phyloP scores from a whole-genome alignment of 1,140 invertebrate species.

The Tetramorium parvispinum region DNA sequence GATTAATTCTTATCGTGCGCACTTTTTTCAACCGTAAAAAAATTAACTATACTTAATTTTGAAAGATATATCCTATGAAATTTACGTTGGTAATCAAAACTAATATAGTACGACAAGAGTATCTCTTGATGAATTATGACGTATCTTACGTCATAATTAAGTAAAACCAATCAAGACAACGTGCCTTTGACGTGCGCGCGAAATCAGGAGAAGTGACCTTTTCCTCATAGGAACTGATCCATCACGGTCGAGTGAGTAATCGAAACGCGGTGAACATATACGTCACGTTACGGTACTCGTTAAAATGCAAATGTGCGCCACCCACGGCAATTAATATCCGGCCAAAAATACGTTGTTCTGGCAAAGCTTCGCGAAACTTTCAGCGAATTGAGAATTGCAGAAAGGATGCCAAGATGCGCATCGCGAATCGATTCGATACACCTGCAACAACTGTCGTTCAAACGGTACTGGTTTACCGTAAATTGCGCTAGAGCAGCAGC shows the following conservation, averaged over 20 bases:
- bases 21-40: not conserved
- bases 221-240: slow-evolving; percentile 6
- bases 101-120: not conserved
- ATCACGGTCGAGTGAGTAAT: slow-evolving; percentile 32
- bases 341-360: not conserved
- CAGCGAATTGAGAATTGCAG: slow-evolving; percentile 1
- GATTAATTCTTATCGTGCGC: not conserved
- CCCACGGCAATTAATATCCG: slow-evolving; percentile 1
- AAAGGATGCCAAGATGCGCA: slow-evolving; percentile 48
- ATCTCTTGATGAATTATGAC: too few species aligned
- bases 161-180: slow-evolving; percentile 22
- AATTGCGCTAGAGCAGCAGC: slow-evolving; percentile 49
- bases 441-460: slow-evolving; percentile 69
- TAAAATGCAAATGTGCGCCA: slow-evolving; percentile 38
- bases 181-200: not conserved
- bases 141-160: slow-evolving; percentile 30
- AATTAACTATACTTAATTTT: not conserved
- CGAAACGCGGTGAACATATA: slow-evolving; percentile 8
- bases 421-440: slow-evolving; percentile 68
- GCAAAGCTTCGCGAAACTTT: slow-evolving; percentile 35
- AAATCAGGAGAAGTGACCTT: slow-evolving; percentile 6
- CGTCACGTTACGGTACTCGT: slow-evolving; percentile 22
- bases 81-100: slow-evolving; percentile 20
- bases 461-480: slow-evolving; percentile 67
- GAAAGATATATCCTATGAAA: not conserved